Evolutionary conservation across 1,140 invertebrate species (phyloP).

Genomic region (Hycleus phaleratus): DNA sequence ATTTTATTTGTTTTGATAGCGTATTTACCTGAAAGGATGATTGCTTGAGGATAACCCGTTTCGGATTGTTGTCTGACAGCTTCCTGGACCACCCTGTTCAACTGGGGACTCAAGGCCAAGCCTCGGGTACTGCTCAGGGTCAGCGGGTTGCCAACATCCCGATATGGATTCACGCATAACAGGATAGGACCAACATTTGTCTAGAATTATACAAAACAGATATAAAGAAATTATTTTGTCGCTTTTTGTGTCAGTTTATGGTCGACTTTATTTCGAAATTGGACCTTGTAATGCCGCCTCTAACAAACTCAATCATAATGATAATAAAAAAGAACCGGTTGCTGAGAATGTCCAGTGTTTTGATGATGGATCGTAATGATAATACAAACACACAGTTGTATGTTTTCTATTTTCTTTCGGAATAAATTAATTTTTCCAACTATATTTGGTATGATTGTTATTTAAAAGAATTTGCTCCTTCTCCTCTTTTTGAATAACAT

Average conservation of each 20-base stretch:
- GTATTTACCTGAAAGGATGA: constrained; percentile 73
- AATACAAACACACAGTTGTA: neutral
- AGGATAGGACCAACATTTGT: constrained; percentile 88
- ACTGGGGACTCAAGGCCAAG: constrained; percentile 56
- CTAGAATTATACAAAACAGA: constrained; percentile 47
- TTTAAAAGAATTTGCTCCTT: too few relatives aligned
- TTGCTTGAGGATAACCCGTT: constrained; percentile 89
- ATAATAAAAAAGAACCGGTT: neutral
- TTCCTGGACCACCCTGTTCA: constrained; percentile 82
- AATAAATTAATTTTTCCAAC: too few relatives aligned
- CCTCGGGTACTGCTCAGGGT: constrained; percentile 78
- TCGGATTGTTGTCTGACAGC: constrained; percentile 88
- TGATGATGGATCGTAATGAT: neutral
- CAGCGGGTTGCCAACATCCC: constrained; percentile 76
- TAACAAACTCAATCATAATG: neutral
- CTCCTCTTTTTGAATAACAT: too few relatives aligned
- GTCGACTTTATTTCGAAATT: neutral
- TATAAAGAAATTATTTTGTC: too few relatives aligned
- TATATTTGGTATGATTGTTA: too few relatives aligned
- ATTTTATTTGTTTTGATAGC: neutral
- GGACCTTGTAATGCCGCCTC: neutral
- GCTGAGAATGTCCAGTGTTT: too few relatives aligned
- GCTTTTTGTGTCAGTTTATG: neutral
- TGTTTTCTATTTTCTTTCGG: too few relatives aligned
- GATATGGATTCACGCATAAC: constrained; percentile 81